These are phyloP conservation scores for Amblyjoppa fuscipennis DNA, from an alignment of 2,888 invertebrate genomes.

Conservation along the genomic window DNA sequence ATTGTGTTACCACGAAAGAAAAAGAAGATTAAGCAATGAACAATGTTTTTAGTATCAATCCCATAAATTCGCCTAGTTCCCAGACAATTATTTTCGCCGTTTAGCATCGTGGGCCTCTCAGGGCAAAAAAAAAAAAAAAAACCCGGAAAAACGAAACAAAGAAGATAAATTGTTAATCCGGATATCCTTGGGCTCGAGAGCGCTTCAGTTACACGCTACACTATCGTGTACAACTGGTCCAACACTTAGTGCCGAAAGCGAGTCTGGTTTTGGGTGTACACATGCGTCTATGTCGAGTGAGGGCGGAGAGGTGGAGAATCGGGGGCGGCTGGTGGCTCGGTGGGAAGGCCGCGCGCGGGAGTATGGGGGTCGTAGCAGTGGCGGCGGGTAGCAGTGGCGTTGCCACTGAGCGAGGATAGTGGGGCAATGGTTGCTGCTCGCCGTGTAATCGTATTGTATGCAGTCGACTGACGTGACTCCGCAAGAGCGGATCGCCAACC, in stretches of 20 bases:
- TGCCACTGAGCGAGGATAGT: constrained; percentile 45
- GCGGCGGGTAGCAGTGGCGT: constrained; percentile 33
- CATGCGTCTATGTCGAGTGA: constrained; percentile 39
- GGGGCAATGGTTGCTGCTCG: constrained; percentile 76
- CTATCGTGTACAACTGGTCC: constrained; percentile 19
- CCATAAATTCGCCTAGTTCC: too few species aligned
- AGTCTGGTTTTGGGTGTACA: constrained; percentile 48
- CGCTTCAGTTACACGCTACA: constrained; percentile 9
- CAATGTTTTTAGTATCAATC: too few species aligned
- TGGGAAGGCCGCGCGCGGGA: constrained; percentile 11
- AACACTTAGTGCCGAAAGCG: constrained; percentile 11
- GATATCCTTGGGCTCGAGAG: constrained; percentile 45
- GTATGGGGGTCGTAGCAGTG: constrained; percentile 4
- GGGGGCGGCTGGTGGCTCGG: constrained; percentile 6
- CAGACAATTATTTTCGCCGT: too few species aligned
- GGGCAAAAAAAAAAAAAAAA: constrained; percentile 19
- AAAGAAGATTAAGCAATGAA: too few species aligned
- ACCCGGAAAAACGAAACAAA: background rate
- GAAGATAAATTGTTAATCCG: constrained; percentile 60
- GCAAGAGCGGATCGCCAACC: constrained; percentile 77
- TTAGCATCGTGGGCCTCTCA: too few species aligned
- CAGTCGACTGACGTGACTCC: constrained; percentile 83
- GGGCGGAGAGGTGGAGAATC: constrained; percentile 17
- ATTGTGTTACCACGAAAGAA: too few species aligned
- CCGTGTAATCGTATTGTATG: constrained; percentile 81